Conservation (phyloP, 2,888 invertebrate genomes). For the Dicyrtoma fusca region DNA sequence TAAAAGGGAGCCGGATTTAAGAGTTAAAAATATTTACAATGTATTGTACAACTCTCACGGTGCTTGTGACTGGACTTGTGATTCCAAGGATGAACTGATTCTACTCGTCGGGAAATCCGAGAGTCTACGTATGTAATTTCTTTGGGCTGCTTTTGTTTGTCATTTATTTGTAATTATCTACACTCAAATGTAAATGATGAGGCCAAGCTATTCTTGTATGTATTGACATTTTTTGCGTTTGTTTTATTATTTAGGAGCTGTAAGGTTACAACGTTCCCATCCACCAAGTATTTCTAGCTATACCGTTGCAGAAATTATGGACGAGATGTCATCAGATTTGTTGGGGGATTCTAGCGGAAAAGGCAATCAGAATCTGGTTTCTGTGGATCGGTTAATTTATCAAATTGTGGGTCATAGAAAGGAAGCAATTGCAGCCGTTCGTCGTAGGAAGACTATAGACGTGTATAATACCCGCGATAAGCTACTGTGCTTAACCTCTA, state of each 20-base stretch:
- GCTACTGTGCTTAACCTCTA: conserved; percentile 41
- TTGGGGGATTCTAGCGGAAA: too few relatives aligned
- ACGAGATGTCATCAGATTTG: conserved; percentile 43
- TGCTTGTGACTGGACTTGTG: conserved; percentile 44
- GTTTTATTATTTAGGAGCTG: conserved; percentile 38
- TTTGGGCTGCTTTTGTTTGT: too few relatives aligned
- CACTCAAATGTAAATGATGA: too few relatives aligned
- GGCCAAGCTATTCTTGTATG: too few relatives aligned
- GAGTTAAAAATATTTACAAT: conserved; percentile 52
- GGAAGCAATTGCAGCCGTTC: conserved; percentile 41
- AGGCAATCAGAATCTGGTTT: conserved; percentile 17
- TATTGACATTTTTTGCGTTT: too few relatives aligned
- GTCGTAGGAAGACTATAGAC: conserved; percentile 49
- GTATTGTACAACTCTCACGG: conserved; percentile 46
- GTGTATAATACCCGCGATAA: conserved; percentile 40
- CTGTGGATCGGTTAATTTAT: conserved; percentile 42
- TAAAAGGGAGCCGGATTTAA: conserved; percentile 39
- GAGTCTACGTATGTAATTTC: conserved; percentile 48
- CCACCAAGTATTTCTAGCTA: conserved; percentile 40
- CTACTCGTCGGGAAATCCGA: conserved; percentile 46
- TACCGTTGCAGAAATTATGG: conserved; percentile 43
- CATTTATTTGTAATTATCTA: too few relatives aligned
- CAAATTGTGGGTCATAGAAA: conserved; percentile 42
- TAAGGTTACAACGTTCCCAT: conserved; percentile 29
- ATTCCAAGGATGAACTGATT: neutral